phyloP scores from a whole-genome alignment of 92 coral and sea anemone species.

The Hydrozoanthus gracilis region DNA sequence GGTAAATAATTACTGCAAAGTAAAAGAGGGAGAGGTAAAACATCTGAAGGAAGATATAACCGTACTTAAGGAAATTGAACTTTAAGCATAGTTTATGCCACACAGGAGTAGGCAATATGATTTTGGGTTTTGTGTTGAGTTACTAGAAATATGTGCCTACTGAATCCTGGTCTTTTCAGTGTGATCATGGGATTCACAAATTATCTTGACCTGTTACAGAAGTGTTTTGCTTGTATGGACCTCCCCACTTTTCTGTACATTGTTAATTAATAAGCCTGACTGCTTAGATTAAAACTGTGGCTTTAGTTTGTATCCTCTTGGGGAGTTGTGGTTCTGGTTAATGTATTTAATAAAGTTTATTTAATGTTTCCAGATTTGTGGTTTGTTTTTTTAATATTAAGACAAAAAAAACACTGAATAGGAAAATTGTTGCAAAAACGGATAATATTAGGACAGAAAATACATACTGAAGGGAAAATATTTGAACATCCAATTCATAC shows the following conservation, averaged over 20 bases:
- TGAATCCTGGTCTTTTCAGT: slow-evolving; percentile 4
- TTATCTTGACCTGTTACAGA: slow-evolving; percentile 5
- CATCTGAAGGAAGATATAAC: slow-evolving; percentile 52
- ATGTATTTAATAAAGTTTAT: background rate
- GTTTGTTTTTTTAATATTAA: background rate
- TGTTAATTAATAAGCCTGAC: slow-evolving; percentile 6
- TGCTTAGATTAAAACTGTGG: background rate
- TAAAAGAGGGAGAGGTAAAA: slow-evolving; percentile 42
- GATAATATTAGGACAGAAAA: slow-evolving; percentile 38
- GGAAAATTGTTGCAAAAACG: slow-evolving; percentile 14
- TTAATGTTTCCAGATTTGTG: background rate
- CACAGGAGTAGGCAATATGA: slow-evolving; percentile 15
- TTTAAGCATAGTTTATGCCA: slow-evolving; percentile 29
- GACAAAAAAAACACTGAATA: background rate
- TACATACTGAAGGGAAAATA: slow-evolving; percentile 1
- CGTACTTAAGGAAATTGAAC: slow-evolving; percentile 57
- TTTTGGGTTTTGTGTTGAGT: slow-evolving; percentile 3
- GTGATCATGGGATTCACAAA: slow-evolving; percentile 16
- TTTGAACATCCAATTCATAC: slow-evolving; percentile 5
- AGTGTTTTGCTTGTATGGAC: slow-evolving; percentile 7
- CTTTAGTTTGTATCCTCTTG: slow-evolving; percentile 4
- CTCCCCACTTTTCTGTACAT: slow-evolving; percentile 8
- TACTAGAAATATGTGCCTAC: slow-evolving; percentile 6
- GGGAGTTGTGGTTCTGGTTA: slow-evolving; percentile 1
- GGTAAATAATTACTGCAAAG: too few species aligned